phyloP scores from a whole-genome alignment of 2,888 invertebrate species.

The Cecidostiba fungosa region DNA sequence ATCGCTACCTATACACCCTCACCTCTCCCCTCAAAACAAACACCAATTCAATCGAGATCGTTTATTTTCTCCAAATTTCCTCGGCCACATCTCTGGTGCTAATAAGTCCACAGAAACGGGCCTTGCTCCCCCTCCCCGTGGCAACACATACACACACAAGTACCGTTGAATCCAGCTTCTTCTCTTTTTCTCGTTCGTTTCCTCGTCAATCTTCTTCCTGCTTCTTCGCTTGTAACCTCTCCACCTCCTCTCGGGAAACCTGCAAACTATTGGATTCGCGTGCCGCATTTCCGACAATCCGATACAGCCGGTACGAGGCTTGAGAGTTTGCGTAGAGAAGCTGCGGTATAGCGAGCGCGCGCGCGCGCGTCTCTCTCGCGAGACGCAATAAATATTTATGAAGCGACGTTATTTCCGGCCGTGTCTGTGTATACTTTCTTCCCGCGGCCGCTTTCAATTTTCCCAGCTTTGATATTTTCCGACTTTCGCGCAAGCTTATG shows the following conservation, averaged over 20 bases:
- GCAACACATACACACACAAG: not conserved
- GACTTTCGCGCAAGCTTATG: not conserved
- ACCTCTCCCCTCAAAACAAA: not conserved
- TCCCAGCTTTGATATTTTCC: conserved; percentile 44
- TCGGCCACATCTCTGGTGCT: too few species aligned
- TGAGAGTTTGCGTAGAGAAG: conserved; percentile 12
- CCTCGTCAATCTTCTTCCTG: conserved; percentile 38
- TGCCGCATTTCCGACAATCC: conserved; percentile 46
- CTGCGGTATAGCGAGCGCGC: not conserved
- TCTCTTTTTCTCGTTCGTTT: conserved; percentile 54
- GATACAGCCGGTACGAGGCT: conserved; percentile 10
- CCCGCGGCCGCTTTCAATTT: conserved; percentile 50
- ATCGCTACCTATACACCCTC: not conserved
- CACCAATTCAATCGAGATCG: conserved; percentile 2
- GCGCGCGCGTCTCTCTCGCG: too few species aligned
- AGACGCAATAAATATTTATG: conserved; percentile 62
- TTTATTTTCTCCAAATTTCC: too few species aligned
- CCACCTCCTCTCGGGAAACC: not conserved
- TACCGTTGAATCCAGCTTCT: not conserved
- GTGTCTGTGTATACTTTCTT: conserved; percentile 5
- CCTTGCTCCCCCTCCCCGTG: too few species aligned
- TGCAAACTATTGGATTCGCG: conserved; percentile 56
- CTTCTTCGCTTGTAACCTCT: not conserved
- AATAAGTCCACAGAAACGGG: too few species aligned
- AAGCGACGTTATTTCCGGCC: conserved; percentile 51